Base-by-base conservation (phyloP, 2,113 vertebrate genomes). In the Arvicanthis niloticus region DNA sequence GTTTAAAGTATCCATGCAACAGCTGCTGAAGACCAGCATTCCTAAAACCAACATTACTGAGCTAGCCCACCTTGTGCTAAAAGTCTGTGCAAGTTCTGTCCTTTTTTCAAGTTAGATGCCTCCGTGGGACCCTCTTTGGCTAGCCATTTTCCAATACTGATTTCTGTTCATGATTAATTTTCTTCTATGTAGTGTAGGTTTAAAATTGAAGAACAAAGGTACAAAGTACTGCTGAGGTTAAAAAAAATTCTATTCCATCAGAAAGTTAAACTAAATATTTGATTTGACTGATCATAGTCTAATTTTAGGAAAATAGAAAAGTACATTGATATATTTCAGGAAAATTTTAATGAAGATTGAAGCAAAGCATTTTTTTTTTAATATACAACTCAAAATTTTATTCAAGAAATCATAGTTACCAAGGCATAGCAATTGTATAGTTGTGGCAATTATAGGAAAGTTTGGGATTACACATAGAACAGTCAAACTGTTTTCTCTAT, bases 331-430 rank as follows among this genome's bases (percentile, higher is more conserved):
- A 0, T 13, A 80, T 56, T 88, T 82, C 37, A 88, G 60, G 75
- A 91, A 62, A 78, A 67, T 80, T 81, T 1, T 68, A 94, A 65
- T 89, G 29, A 89, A 77, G 62, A 53, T n/a, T 76, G 34, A 85
- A 94, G 75, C 10, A 88, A 93, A 72, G 42, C 51, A 60, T 58
- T 85, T 75, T 78, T 91, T 70, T 48, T 51, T 51, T 11, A 15
- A 53, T n/a, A 58, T 8, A 56, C 76, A 89, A 80, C 10, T 65
- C 62, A 91, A 95, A 75, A 80, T 81, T 91, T 95, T 84, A 91
- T 56, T 86, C 72, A 96, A 89, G 37, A 80, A 93, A 93, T 68
- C 1, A n/a, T 13, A 85, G 76, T 87, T 80, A 84, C 21, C 22
- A 1, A 87, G 82, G 29, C 7, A 34, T 68, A 94, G 67, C 21